A percentile compares a stretch with the other conserved stretches of the same genome.
These are phyloP conservation scores for Chamaea fasciata DNA, from an alignment of 2,113 vertebrate genomes.

Conservation along the genomic window DNA sequence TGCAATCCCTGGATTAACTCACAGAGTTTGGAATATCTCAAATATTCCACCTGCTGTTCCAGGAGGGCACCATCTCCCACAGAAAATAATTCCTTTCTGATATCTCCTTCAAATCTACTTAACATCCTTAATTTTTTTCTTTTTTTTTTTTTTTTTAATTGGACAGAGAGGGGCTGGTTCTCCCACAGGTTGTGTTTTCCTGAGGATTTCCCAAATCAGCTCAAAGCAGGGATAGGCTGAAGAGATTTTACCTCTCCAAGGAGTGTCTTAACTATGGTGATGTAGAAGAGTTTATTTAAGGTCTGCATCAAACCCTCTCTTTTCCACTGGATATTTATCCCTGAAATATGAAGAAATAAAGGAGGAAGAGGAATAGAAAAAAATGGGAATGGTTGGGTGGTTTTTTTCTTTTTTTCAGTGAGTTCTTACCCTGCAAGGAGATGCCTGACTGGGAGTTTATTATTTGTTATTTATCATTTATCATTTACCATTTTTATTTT, in stretches of 20 bases:
- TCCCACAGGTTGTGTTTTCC: background rate
- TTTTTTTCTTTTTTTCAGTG: background rate
- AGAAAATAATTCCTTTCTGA: background rate
- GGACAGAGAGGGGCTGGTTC: background rate
- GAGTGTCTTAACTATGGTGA: background rate
- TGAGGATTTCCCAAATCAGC: background rate
- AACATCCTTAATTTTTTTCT: background rate
- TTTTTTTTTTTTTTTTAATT: background rate
- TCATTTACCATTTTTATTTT: background rate
- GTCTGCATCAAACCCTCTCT: background rate
- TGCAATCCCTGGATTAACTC: accelerated
- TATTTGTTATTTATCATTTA: background rate
- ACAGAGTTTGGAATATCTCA: background rate
- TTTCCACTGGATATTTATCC: background rate
- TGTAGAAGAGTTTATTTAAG: background rate
- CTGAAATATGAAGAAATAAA: background rate
- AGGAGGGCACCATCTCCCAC: background rate
- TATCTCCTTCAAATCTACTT: background rate
- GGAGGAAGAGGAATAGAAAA: background rate
- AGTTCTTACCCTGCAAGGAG: background rate
- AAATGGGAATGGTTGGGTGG: background rate
- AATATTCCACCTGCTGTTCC: background rate
- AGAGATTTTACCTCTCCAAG: background rate
- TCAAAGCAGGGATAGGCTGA: background rate
- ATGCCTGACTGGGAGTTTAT: background rate